Percentiles rank a stretch among this genome's conserved stretches.
These are phyloP conservation scores for Apteryx owenii DNA, from an alignment of 2,113 vertebrate species.

Conservation along the genomic window DNA sequence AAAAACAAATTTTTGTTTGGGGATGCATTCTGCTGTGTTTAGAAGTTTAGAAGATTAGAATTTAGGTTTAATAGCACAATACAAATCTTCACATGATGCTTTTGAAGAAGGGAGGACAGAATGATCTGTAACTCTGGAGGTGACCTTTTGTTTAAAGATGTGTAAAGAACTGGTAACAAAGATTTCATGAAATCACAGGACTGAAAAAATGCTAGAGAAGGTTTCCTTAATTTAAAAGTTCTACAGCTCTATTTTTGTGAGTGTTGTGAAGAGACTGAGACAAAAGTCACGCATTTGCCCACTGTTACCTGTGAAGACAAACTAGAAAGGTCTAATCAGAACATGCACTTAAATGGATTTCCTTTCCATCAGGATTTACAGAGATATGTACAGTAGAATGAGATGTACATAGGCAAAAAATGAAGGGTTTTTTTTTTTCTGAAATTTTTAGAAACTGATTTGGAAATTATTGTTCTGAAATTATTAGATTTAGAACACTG, in stretches of 20 bases:
- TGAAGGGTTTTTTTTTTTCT: background rate
- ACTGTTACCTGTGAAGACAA: background rate
- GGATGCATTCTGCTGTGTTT: background rate
- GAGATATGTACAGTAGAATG: background rate
- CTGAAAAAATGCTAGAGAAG: background rate
- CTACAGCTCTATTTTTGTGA: background rate
- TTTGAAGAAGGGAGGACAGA: background rate
- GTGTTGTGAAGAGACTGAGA: background rate
- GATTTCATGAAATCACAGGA: background rate
- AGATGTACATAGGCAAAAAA: background rate
- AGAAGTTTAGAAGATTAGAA: background rate
- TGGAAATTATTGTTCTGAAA: background rate
- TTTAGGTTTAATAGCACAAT: background rate
- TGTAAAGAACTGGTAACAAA: background rate
- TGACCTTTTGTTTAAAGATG: background rate
- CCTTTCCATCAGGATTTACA: background rate
- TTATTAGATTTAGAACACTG: background rate
- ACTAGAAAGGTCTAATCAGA: background rate
- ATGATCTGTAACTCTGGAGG: background rate
- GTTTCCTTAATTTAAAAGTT: background rate
- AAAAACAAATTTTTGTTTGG: background rate
- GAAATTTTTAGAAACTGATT: background rate
- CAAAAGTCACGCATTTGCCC: background rate
- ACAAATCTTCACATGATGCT: background rate
- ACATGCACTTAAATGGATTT: background rate